phyloP scores from a whole-genome alignment of 1,140 invertebrate species.

The Aricia agestis region DNA sequence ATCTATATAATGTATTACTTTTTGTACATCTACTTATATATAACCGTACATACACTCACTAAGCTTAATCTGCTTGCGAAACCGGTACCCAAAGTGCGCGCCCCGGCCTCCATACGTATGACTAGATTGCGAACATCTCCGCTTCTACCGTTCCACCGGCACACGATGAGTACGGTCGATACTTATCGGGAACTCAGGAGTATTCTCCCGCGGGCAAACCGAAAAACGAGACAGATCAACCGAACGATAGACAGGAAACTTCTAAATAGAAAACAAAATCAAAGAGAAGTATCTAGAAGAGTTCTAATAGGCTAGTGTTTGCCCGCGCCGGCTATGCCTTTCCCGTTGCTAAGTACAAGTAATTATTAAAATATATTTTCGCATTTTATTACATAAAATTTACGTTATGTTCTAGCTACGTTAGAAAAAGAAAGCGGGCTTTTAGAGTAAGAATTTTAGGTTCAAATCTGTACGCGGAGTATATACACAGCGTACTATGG shows the following conservation, averaged over 20 bases:
- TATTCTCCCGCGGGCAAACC: conserved; percentile 70
- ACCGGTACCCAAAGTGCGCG: conserved; percentile 62
- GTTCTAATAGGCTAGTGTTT: conserved; percentile 48
- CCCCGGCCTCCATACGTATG: conserved; percentile 33
- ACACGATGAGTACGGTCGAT: conserved; percentile 59
- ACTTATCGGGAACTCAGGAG: conserved; percentile 54
- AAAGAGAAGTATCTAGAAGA: conserved; percentile 44
- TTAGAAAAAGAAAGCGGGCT: conserved; percentile 72
- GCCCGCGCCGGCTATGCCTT: conserved; percentile 67
- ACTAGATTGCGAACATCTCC: conserved; percentile 50
- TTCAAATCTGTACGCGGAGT: conserved; percentile 72
- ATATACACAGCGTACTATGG: conserved; percentile 74
- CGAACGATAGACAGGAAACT: conserved; percentile 12
- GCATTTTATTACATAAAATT: conserved; percentile 76
- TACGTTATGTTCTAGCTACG: conserved; percentile 73
- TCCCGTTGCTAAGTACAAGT: conserved; percentile 69
- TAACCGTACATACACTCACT: conserved; percentile 74
- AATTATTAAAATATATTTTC: conserved; percentile 76
- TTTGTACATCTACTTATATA: conserved; percentile 76
- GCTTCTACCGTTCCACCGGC: conserved; percentile 26
- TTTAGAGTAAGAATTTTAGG: conserved; percentile 65
- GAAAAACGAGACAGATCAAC: conserved; percentile 31
- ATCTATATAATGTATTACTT: conserved; percentile 76
- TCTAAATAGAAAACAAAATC: conserved; percentile 11
- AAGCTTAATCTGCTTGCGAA: conserved; percentile 61